Base-by-base conservation (phyloP, 1,140 invertebrate species). In the Heliconius eleuchia region DNA sequence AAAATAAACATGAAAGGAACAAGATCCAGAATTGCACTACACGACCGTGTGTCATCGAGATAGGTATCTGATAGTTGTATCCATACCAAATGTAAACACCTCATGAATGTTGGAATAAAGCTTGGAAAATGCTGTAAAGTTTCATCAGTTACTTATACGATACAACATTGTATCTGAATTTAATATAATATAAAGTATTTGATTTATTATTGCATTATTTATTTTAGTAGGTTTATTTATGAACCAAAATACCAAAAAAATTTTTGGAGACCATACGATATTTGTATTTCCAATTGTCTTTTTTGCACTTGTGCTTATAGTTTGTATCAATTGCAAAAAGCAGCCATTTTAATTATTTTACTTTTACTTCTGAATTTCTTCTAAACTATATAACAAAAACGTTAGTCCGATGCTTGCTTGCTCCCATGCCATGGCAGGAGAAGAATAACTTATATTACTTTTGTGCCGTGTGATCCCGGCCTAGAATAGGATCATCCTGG, bases 1-100 rank as follows among this genome's bases (percentile, higher is more conserved):
- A 66, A 30, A 66, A 66, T 30, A 66, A 66, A 66, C 60, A 30
- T 75, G 34, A 76, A 73, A 76, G 71, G 37, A 71, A 78, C 52
- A 74, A 80, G 73, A 71, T 74, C 73, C 75, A 74, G 75, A 74
- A 78, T 78, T 78, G n/a, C 74, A 81, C 71, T 81, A 23, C 23
- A 72, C 70, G 74, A 55, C 37, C 46, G 57, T 75, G 74, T 55
- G 55, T 76, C 73, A 60, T 39, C 19, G 55, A 79, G 77, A 82
- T 82, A 82, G 76, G 77, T 73, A 82, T 82, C 77, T 50, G 70
- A 82, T 82, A 74, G 71, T 52, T 77, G 73, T 77, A 74, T 66
- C 71, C 74, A 77, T 76, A 77, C 74, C 73, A 70, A 73, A 77
- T 71, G 77, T 71, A 74, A 81, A 82, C 75, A 77, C 75, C 72